phyloP scores from a whole-genome alignment of 2,113 vertebrate genomes.

The Odobenus rosmarus region DNA sequence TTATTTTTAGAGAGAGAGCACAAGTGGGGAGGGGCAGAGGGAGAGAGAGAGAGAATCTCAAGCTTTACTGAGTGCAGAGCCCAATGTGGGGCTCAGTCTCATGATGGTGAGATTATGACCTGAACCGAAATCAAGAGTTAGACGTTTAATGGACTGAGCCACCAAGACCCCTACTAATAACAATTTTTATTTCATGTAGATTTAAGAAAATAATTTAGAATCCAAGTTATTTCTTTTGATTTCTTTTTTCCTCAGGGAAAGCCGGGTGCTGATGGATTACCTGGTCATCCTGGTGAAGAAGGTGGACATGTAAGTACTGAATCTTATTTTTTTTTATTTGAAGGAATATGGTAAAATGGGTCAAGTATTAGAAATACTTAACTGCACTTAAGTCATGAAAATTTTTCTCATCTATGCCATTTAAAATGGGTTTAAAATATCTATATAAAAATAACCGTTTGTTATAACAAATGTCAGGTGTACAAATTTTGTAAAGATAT shows the following conservation, averaged over 20 bases:
- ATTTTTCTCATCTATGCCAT: background rate
- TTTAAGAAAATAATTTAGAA: constrained; percentile 19
- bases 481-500: background rate
- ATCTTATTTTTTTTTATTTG: background rate
- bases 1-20: background rate
- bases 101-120: no score
- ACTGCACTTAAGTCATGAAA: background rate
- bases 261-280: constrained; percentile 84
- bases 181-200: background rate
- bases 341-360: background rate
- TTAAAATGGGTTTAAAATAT: background rate
- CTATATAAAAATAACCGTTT: background rate
- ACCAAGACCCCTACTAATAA: background rate
- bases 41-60: background rate
- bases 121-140: no score
- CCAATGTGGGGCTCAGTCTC: no score
- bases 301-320: constrained; percentile 88
- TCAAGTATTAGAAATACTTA: background rate
- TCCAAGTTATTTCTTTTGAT: background rate
- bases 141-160: no score
- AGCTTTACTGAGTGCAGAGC: background rate
- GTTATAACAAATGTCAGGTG: background rate
- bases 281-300: constrained; percentile 92
- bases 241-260: constrained; percentile 85
- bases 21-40: background rate